A percentile compares a stretch with the other conserved stretches of the same genome.
phyloP scores from a whole-genome alignment of 2,113 vertebrate species.

The Pangasianodon hypophthalmus region DNA sequence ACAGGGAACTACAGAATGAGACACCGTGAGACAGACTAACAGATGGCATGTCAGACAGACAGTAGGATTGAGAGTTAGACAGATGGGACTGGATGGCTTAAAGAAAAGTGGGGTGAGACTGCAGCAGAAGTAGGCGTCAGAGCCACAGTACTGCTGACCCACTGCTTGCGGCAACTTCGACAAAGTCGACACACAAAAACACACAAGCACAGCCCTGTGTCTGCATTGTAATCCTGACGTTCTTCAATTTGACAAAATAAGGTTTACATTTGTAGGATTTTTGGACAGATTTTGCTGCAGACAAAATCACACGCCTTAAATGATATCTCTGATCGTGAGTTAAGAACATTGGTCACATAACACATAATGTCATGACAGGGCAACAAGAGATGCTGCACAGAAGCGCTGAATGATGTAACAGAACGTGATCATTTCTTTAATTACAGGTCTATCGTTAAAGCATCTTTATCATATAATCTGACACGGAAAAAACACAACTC shows the following conservation, averaged over 20 bases:
- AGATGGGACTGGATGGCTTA: conserved; percentile 25
- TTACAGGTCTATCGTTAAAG: neutral
- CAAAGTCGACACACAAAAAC: neutral
- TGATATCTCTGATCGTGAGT: neutral
- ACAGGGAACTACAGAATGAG: conserved; percentile 3
- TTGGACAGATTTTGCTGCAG: neutral
- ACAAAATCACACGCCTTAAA: neutral
- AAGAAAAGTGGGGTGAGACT: conserved; percentile 11
- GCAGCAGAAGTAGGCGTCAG: neutral
- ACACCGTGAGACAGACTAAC: neutral
- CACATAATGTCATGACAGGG: neutral
- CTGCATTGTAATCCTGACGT: conserved; percentile 12
- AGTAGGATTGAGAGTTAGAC: conserved; percentile 4
- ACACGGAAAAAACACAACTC: neutral
- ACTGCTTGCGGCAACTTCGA: conserved; percentile 1
- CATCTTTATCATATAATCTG: neutral
- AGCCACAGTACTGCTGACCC: conserved; percentile 43
- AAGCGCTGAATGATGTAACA: neutral
- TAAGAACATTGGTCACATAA: neutral
- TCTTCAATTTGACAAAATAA: conserved; percentile 19
- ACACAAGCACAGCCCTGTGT: conserved; percentile 14
- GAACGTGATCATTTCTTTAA: neutral
- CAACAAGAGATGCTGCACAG: neutral
- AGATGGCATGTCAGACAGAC: conserved; percentile 10
- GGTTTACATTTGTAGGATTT: neutral